A percentile compares a stretch with the other conserved stretches of the same genome.
phyloP scores from a whole-genome alignment of 2,797 vertebrate species.

The Lates japonicus region DNA sequence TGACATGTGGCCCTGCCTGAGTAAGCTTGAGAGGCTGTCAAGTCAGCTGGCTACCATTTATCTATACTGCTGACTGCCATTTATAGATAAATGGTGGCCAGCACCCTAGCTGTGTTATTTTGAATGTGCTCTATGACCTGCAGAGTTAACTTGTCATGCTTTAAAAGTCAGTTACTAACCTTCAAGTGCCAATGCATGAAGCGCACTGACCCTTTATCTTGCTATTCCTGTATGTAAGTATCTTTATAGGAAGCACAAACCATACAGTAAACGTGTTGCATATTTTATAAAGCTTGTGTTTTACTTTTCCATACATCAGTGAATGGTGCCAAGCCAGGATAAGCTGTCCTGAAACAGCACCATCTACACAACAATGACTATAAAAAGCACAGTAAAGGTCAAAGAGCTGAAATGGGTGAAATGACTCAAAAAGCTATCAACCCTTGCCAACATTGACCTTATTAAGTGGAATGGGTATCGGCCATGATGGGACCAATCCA shows the following conservation, averaged over 20 bases:
- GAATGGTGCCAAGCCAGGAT: background rate
- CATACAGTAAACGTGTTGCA: constrained; percentile 35
- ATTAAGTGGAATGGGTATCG: background rate
- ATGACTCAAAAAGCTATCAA: background rate
- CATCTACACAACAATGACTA: background rate
- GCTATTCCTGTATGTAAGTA: background rate
- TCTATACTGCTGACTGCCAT: background rate
- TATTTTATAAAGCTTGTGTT: constrained; percentile 46
- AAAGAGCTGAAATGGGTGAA: constrained; percentile 5
- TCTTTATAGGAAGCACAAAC: constrained; percentile 1
- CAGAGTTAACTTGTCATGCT: background rate
- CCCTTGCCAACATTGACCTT: background rate
- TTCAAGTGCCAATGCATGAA: constrained; percentile 4
- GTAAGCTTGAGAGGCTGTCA: constrained; percentile 31
- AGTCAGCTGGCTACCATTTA: constrained; percentile 25
- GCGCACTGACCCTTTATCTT: background rate
- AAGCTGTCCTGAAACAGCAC: constrained; percentile 5
- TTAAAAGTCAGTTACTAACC: constrained; percentile 14
- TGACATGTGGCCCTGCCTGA: constrained; percentile 34
- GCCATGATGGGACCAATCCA: background rate
- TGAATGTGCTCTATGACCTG: constrained; percentile 7
- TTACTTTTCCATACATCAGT: background rate
- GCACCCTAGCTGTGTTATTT: constrained; percentile 9
- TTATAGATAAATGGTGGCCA: constrained; percentile 27
- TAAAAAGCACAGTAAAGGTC: constrained; percentile 12